Evolutionary conservation across 2,113 vertebrate genomes (phyloP).

Genomic region (Corvus cornix): DNA sequence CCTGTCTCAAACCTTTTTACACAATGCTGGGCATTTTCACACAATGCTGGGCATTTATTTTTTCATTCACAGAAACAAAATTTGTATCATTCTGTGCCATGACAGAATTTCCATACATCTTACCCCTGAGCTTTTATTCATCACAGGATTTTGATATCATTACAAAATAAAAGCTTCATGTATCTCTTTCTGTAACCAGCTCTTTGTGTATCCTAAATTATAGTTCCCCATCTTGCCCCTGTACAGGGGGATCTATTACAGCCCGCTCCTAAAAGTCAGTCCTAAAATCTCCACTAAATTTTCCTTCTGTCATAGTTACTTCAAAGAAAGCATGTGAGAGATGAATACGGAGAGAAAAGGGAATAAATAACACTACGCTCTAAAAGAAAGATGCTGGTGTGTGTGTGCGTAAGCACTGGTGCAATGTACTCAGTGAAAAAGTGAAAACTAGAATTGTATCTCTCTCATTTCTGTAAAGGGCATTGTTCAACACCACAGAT

Average conservation of each 20-base stretch:
- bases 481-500: not conserved
- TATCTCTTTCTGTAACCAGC: not conserved
- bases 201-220: not conserved
- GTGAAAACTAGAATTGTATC: not conserved
- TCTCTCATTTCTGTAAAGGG: not conserved
- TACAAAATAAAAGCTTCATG: not conserved
- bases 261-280: not conserved
- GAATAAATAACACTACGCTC: not conserved
- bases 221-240: not conserved
- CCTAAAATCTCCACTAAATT: not conserved
- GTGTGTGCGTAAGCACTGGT: not conserved
- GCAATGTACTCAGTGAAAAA: not conserved
- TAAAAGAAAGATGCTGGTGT: not conserved
- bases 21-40: not conserved
- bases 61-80: not conserved
- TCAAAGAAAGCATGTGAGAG: not conserved
- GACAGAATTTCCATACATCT: not conserved
- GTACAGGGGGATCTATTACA: not conserved
- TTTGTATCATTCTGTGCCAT: not conserved
- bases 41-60: not conserved
- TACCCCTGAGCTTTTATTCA: not conserved
- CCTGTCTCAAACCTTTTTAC: not conserved
- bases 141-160: not conserved
- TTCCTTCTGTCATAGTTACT: not conserved
- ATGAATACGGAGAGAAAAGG: not conserved